Base-by-base conservation (phyloP, 2,797 vertebrate species). In the Hydrophis major region DNA sequence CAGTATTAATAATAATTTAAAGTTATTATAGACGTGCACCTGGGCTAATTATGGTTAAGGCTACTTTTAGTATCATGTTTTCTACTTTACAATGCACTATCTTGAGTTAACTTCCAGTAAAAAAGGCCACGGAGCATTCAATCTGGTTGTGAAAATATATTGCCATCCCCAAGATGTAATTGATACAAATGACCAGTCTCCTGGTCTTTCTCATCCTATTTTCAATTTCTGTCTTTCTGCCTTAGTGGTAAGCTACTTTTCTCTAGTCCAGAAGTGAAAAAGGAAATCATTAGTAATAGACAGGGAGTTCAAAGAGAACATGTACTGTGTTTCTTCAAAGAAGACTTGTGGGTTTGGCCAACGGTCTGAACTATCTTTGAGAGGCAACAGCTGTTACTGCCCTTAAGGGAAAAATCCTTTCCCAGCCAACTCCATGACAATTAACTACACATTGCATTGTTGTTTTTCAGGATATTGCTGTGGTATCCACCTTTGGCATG, bases 401-500 rank as follows among this genome's bases (percentile, higher is more conserved):
- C 50, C n/a, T 25, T 25, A 60, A 32, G 8, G 83, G 6, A 60
- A 74, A 88, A n/a, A 32, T 12, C 32, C 16, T 89, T 10, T 8
- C 3, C 14, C 47, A 14, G 10, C 32, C 42, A 6, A 42, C 18
- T 91, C 16, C 37, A 47, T 56, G 87, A 37, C 86, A 91, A 86
- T 86, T 42, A 90, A 83, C 66, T 37, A n/a, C 2, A 6, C 63
- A n/a, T 69, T 61, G 32, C 37, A 53, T 86, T 74, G 96, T 22
- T 95, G 4, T 96, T 94, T 96, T 91, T n/a, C 97, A 98, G 97
- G 91, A n/a, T 42, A 91, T 92, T 94, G 95, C 95, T 74, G 27
- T 86, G 93, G 96, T 97, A 96, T 96, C 94, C 4, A 0, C 87
- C 4, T 95, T 93, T 98, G 98, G 98, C 98, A 99, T 99, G 99